Base-by-base conservation (phyloP, 2,797 vertebrate genomes). In the Urosaurus nigricauda region DNA sequence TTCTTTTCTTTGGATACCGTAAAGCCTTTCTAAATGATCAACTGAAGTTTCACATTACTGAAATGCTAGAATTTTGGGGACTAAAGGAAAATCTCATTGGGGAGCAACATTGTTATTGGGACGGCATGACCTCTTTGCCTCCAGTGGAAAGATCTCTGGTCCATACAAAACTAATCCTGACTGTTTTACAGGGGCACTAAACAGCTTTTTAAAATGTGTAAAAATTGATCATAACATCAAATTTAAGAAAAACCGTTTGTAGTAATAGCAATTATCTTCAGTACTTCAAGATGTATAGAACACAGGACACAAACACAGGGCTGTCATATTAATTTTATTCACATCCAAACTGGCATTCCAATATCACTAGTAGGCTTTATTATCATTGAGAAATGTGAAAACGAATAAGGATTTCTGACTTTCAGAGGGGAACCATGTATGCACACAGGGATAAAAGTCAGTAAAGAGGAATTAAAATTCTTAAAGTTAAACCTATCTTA, bases 241-340 rank as follows among this genome's bases (percentile, higher is more conserved):
- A 4, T 83, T 70, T 51, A 43, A 68, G 65, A 83, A 12, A 24
- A 2, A 21, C 21, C 13, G 32, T 81, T n/a, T 8, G 3, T 65
- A 58, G 19, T 43, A 81, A 81, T 4, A 87, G n/a, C 21, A 86
- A 51, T 37, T 37, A 51, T 21, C 7, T 43, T 63, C 40, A 47
- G 56, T 56, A 74, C 8, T 79, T 83, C 82, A 37, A 32, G 70
- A 83, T 53, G n/a, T 88, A 83, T 40, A 83, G 70, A n/a, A 88
- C 32, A 83, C 80, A 88, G n/a, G 56, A 83, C 80, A 83, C 71
- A 47, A 24, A 75, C 12, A 29, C 4, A 37, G 8, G 16, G n/a
- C 71, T 65, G 43, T 63, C 32, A 83, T 53, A 47, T 35, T 43
- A 8, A 73, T 83, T 87, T 87, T 87, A 87, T 87, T 87, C 51